A percentile compares a stretch with the other conserved stretches of the same genome.
Conservation (phyloP, 1,140 invertebrate species). For the Drosophila pachea region DNA sequence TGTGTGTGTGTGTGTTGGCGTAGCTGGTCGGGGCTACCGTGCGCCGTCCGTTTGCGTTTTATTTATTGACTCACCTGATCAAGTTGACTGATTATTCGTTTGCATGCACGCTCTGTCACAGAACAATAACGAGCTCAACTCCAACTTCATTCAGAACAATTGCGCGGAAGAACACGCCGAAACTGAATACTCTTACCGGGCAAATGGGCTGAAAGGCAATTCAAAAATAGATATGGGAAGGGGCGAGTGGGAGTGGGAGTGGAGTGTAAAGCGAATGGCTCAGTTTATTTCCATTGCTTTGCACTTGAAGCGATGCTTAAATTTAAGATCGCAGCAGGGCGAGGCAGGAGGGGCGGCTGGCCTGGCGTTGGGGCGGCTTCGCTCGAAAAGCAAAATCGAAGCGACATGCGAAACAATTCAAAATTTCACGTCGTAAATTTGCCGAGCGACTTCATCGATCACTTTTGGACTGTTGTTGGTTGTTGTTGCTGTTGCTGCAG, state of each 20-base stretch:
- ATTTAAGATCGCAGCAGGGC: neutral
- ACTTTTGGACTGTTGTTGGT: conserved; percentile 58
- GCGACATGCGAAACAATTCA: conserved; percentile 77
- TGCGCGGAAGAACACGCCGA: conserved; percentile 1
- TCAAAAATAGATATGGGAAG: neutral
- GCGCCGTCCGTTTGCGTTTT: conserved; percentile 45
- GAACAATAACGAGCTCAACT: conserved; percentile 28
- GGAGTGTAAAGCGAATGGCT: too few species aligned
- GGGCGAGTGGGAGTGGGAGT: too few species aligned
- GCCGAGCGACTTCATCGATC: conserved; percentile 76
- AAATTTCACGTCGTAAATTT: conserved; percentile 78
- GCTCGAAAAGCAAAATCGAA: conserved; percentile 67
- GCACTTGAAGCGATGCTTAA: conserved; percentile 9
- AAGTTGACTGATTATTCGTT: conserved; percentile 73
- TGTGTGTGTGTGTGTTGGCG: conserved; percentile 19
- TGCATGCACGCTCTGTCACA: conserved; percentile 57
- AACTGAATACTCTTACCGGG: neutral
- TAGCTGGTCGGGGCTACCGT: conserved; percentile 32
- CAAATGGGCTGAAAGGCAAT: neutral
- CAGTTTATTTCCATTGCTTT: neutral
- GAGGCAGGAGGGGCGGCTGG: neutral
- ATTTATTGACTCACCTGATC: conserved; percentile 76
- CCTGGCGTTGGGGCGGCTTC: conserved; percentile 1
- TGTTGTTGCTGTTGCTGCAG: conserved; percentile 41
- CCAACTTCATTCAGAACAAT: conserved; percentile 29